These are phyloP conservation scores for Theristicus caerulescens DNA, from an alignment of 2,113 vertebrate species.

Conservation along the genomic window DNA sequence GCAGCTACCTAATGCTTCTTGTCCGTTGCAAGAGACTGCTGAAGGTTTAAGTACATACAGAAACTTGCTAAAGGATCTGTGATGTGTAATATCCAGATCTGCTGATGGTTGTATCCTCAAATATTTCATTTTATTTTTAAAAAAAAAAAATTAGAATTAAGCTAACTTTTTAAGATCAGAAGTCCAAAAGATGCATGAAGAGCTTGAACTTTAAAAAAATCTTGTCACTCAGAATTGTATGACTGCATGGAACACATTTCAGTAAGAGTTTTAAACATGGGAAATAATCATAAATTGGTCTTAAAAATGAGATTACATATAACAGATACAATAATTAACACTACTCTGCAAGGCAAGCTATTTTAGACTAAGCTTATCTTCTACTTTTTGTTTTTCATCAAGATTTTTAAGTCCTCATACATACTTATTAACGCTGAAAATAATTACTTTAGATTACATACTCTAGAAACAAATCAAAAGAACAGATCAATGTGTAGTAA, in stretches of 20 bases:
- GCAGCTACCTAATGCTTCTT: background rate
- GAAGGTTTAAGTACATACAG: background rate
- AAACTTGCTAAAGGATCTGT: background rate
- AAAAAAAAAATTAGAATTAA: background rate
- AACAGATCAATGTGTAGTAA: background rate
- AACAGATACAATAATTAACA: background rate
- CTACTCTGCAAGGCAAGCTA: background rate
- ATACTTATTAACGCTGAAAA: background rate
- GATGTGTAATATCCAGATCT: background rate
- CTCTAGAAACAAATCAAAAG: background rate
- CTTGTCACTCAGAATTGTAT: background rate
- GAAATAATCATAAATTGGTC: background rate
- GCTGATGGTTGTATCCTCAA: background rate
- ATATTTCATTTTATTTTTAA: background rate
- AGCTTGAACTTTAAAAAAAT: background rate
- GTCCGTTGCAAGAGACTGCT: background rate
- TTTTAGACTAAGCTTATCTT: background rate
- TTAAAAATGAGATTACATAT: background rate
- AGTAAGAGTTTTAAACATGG: background rate
- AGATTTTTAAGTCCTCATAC: background rate
- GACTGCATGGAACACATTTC: background rate
- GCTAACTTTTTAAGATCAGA: background rate
- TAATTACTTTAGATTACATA: background rate
- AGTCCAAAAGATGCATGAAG: background rate
- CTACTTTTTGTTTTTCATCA: background rate